These are phyloP conservation scores for Paedocypris sp. DNA, from an alignment of 2,113 vertebrate genomes.

Conservation along the genomic window DNA sequence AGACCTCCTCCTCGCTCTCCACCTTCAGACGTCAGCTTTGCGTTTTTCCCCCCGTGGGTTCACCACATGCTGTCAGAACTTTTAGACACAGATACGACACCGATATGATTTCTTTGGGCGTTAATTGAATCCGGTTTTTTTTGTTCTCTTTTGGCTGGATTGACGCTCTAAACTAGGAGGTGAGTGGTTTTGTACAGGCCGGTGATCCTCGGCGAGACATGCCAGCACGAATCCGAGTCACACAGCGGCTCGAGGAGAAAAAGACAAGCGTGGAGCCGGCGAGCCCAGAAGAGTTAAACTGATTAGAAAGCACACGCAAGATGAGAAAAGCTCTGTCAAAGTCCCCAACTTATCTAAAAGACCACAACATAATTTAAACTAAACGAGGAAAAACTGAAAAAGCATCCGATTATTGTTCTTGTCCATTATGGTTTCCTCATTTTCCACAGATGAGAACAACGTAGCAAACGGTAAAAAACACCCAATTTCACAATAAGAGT, in stretches of 20 bases:
- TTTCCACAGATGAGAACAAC: slow-evolving; percentile 52
- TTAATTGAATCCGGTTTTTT: slow-evolving; percentile 7
- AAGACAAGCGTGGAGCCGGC: slow-evolving; percentile 14
- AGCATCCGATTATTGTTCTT: slow-evolving; percentile 52
- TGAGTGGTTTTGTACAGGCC: slow-evolving; percentile 10
- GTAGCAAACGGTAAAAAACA: slow-evolving; percentile 61
- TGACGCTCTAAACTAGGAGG: neutral
- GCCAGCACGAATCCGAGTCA: slow-evolving; percentile 21
- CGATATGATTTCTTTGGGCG: slow-evolving; percentile 7
- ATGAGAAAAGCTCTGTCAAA: slow-evolving; percentile 1
- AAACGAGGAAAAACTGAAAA: slow-evolving; percentile 49
- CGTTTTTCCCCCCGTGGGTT: slow-evolving; percentile 1
- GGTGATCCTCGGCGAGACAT: slow-evolving; percentile 6
- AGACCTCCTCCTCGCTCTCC: neutral
- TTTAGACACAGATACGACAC: slow-evolving; percentile 6
- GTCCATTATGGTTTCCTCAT: slow-evolving; percentile 36
- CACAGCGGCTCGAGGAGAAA: slow-evolving; percentile 15
- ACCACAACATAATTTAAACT: slow-evolving; percentile 35
- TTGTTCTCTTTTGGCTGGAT: neutral
- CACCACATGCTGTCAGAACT: slow-evolving; percentile 16
- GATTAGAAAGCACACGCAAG: slow-evolving; percentile 8
- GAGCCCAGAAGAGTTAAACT: slow-evolving; percentile 12
- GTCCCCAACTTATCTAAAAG: neutral
- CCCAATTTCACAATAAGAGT: slow-evolving; percentile 46
- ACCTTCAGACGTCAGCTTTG: neutral